Evolutionary conservation across 2,888 invertebrate species (phyloP), one percentile per base, ranked within the genome.

Genomic region (Panzeria rudis): DNA sequence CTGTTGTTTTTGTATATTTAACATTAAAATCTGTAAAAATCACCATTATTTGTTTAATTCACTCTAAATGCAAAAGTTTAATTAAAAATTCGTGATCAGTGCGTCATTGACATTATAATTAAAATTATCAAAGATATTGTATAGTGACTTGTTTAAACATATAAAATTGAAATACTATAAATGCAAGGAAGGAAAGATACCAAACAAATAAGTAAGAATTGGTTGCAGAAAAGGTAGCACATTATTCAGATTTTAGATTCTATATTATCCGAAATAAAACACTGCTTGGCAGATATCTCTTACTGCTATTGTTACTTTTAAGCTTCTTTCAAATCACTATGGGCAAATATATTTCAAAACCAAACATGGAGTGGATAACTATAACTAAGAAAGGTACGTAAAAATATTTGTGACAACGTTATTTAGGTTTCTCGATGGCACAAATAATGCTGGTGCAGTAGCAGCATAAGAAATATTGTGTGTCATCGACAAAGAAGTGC

Each of bases 91-190:
- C 87, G 87, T 87, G 87, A 87, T 85, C 79, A 76, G 62, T 83
- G 83, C 87, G 86, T 86, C 87, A 87, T 87, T 87, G 87, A 83
- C 85, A 87, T 86, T 84, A 84, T 86, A 86, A 86, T 86, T 86
- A 86, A 86, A 86, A 79, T 86, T 84, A 84, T 75, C 83, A 23
- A 6, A 69, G 81, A 75, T 82, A 68, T 85, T 64, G 38, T 47
- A 15, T 64, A 38, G 71, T 66, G 23, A 38, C 47, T 61, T 69
- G 56, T 56, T 82, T 29, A 78, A 32, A 72, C 9, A 62, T 2
- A 59, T 6, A 25, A 32, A 52, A 61, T 54, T 41, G 15, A 17
- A 50, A 20, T 15, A 32, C 8, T 52, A 78, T n/a, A 62, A 62
- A 29, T 17, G 29, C 29, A 29, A 2, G 11, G 7, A 44, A 35